These are phyloP conservation scores for Catocala fraxini DNA, from an alignment of 2,888 invertebrate genomes.

Conservation along the genomic window DNA sequence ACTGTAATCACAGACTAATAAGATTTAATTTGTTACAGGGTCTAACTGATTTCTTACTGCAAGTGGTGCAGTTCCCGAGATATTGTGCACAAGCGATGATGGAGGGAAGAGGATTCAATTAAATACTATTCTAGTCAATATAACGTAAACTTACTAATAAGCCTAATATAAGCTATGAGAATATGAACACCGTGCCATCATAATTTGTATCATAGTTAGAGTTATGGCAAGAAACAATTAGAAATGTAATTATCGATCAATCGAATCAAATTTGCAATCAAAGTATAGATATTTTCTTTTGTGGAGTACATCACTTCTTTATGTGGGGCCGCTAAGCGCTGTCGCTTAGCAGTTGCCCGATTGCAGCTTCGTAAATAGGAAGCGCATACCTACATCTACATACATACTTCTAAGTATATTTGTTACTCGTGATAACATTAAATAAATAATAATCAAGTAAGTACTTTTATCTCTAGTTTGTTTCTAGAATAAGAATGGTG, in stretches of 20 bases:
- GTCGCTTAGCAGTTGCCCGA: too few species aligned
- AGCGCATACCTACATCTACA: background rate
- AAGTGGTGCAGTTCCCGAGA: slow-evolving; percentile 91
- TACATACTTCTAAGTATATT: background rate
- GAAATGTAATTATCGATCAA: background rate
- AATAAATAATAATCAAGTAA: too few species aligned
- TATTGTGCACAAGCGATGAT: slow-evolving; percentile 91
- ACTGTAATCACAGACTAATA: background rate
- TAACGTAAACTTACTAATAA: slow-evolving; percentile 15
- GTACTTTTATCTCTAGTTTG: too few species aligned
- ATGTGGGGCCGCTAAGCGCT: too few species aligned
- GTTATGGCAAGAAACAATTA: background rate
- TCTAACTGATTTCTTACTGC: slow-evolving; percentile 89
- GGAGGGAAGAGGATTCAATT: slow-evolving; percentile 85
- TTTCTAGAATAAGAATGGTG: too few species aligned
- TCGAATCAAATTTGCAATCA: too few species aligned
- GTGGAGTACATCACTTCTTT: too few species aligned
- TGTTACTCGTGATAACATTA: too few species aligned
- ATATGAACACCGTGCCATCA: slow-evolving; percentile 19
- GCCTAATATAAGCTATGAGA: slow-evolving; percentile 3
- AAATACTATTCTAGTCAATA: slow-evolving; percentile 46
- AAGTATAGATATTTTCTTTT: too few species aligned
- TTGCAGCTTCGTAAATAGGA: too few species aligned
- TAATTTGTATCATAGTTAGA: slow-evolving; percentile 1
- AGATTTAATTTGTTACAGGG: slow-evolving; percentile 83